Base-by-base conservation (phyloP, 2,888 invertebrate species). In the Dryadula phaetusa region DNA sequence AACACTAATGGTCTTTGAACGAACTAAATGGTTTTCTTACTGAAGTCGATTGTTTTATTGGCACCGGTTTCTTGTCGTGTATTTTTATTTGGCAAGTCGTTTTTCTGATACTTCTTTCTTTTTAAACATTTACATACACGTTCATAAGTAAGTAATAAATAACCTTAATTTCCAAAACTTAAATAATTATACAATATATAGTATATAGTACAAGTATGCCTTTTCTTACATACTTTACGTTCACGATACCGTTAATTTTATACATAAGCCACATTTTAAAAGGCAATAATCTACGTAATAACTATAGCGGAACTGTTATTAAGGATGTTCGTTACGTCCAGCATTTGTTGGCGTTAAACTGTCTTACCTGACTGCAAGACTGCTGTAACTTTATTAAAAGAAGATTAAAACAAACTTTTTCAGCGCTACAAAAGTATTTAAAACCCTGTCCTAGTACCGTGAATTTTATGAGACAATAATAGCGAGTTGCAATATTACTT, bases 371-470 rank as follows among this genome's bases (percentile, higher is more conserved):
- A 75, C 74, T 74, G 75, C 70, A 74, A 75, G 74, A 70, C 67
- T 71, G 76, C 78, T 75, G 80, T 79, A 85, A 87, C 83, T 88
- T 88, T 83, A 87, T 87, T 87, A 88, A 87, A 88, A 85, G 82
- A 81, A 84, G 85, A 87, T 87, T 87, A 86, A 82, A 82, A 82
- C 75, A 82, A 87, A 87, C 80, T 87, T 86, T 77, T 75, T 79
- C 77, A 77, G 69, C 76, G 79, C 78, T 77, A 75, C 74, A 79
- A 81, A 82, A 81, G 78, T 79, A 74, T 79, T 81, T 76, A 77
- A 78, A 81, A 75, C 68, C 78, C 64, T 72, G 47, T 60, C 71
- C 54, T 61, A 75, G 73, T 75, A 70, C 74, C 67, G 68, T 73
- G 77, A 77, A 77, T 80, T 81, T 79, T 79, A 81, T 78, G 77